These are phyloP conservation scores for Nyctereutes procyonoides DNA, from an alignment of 2,113 vertebrate genomes.

Conservation along the genomic window DNA sequence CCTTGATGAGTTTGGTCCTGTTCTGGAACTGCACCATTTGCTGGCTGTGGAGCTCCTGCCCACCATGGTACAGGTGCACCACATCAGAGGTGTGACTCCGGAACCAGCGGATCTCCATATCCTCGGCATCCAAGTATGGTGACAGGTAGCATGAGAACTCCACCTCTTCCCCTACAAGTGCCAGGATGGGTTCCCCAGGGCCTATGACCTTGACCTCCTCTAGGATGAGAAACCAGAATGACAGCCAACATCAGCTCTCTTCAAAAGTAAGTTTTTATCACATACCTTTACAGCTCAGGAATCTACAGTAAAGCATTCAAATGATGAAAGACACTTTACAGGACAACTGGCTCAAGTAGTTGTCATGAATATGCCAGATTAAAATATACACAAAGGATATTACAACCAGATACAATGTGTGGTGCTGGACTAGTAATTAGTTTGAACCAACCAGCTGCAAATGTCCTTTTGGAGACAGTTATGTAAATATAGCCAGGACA, in stretches of 20 bases:
- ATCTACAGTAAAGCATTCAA: not conserved
- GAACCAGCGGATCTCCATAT: conserved; percentile 81
- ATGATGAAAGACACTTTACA: not conserved
- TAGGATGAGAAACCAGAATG: conserved; percentile 60
- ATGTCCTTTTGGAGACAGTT: not conserved
- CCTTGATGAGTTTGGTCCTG: conserved; percentile 62
- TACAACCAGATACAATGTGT: not conserved
- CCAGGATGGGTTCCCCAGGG: conserved; percentile 52
- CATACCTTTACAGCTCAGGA: not conserved
- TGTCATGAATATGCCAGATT: not conserved
- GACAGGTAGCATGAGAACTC: conserved; percentile 74
- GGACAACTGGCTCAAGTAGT: not conserved
- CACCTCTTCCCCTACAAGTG: conserved; percentile 47
- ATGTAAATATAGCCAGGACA: not conserved
- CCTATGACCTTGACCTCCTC: conserved; percentile 72
- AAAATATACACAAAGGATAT: not conserved
- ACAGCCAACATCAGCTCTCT: not conserved
- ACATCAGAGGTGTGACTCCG: not conserved
- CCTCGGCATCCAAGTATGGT: not conserved
- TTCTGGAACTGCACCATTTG: conserved; percentile 75
- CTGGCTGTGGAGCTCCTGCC: not conserved
- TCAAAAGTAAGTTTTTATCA: not conserved
- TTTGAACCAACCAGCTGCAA: not conserved
- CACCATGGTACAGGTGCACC: conserved; percentile 70
- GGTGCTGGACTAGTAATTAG: not conserved